These are phyloP conservation scores for Nymphalis c-album DNA, from an alignment of 2,888 invertebrate species.

Conservation along the genomic window DNA sequence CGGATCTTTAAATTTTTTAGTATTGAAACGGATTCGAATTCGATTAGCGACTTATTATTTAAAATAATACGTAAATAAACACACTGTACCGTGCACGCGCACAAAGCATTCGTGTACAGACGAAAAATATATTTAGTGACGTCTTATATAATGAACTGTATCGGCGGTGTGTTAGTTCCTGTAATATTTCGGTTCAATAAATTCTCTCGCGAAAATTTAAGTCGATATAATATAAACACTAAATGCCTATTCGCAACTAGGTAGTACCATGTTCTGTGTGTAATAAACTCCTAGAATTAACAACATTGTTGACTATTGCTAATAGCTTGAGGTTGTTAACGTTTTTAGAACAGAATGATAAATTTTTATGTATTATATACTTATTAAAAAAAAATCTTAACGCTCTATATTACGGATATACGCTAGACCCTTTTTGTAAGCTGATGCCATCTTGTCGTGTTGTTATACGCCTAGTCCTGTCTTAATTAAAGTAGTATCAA, in stretches of 20 bases:
- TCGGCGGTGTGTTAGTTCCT: constrained; percentile 45
- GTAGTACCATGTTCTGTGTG: constrained; percentile 75
- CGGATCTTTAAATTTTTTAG: constrained; percentile 28
- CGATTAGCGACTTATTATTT: neutral
- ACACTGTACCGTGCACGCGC: constrained; percentile 38
- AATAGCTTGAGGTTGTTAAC: constrained; percentile 82
- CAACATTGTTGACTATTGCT: constrained; percentile 82
- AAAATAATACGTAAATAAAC: neutral
- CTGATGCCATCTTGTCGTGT: constrained; percentile 76
- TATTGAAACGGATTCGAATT: neutral
- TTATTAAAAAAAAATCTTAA: constrained; percentile 57
- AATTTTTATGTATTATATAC: constrained; percentile 78
- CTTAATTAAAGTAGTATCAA: constrained; percentile 80
- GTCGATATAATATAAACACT: constrained; percentile 45
- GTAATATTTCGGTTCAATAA: constrained; percentile 39
- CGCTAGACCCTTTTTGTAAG: constrained; percentile 79
- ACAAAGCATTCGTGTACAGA: constrained; percentile 29
- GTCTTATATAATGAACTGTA: constrained; percentile 1
- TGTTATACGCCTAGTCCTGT: constrained; percentile 76
- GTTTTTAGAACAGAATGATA: constrained; percentile 79
- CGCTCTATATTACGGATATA: constrained; percentile 70
- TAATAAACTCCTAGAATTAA: constrained; percentile 76
- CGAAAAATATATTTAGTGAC: neutral
- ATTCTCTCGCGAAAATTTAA: constrained; percentile 40
- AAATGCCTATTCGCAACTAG: constrained; percentile 60